Percentiles rank a stretch among this genome's conserved stretches.
Evolutionary conservation across 23 tunicate genomes (phyloP).

Genomic region (Pegea sp.): DNA sequence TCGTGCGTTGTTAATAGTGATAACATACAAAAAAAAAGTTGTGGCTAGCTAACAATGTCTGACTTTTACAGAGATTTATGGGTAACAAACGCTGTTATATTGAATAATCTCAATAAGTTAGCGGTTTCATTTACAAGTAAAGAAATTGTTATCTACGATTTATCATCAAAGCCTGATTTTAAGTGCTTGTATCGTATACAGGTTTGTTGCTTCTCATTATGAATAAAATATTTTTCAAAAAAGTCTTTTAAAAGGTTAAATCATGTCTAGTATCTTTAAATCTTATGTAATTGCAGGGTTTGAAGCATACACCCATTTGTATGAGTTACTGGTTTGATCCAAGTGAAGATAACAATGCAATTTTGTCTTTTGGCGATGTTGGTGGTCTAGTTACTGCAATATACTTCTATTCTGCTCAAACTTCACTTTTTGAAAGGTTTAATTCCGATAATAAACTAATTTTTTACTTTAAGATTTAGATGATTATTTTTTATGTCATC

Average conservation of each 20-base stretch:
- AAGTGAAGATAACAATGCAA: slow-evolving; percentile 53
- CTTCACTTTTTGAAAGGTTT: slow-evolving; percentile 73
- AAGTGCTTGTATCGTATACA: slow-evolving; percentile 72
- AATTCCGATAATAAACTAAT: not conserved
- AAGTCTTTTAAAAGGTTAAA: not conserved
- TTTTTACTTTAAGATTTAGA: no score
- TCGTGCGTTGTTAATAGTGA: no score
- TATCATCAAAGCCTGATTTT: slow-evolving; percentile 72
- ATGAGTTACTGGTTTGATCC: slow-evolving; percentile 71
- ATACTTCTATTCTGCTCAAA: slow-evolving; percentile 72
- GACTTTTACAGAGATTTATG: slow-evolving; percentile 50
- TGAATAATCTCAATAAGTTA: slow-evolving; percentile 66
- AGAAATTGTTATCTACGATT: slow-evolving; percentile 80
- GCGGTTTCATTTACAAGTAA: slow-evolving; percentile 93
- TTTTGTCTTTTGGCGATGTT: slow-evolving; percentile 71
- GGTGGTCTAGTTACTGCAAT: slow-evolving; percentile 58
- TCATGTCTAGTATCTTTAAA: not conserved
- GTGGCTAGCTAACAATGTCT: no score
- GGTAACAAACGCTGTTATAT: slow-evolving; percentile 74
- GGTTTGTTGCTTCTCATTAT: slow-evolving; percentile 6
- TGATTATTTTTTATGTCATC: not conserved
- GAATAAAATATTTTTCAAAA: not conserved
- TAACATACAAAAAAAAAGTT: no score
- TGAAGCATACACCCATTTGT: slow-evolving; percentile 61
- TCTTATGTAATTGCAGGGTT: slow-evolving; percentile 14